Evolutionary conservation across 2,888 invertebrate genomes (phyloP), one percentile per base, ranked within the genome.

Genomic region (Griposia aprilina): DNA sequence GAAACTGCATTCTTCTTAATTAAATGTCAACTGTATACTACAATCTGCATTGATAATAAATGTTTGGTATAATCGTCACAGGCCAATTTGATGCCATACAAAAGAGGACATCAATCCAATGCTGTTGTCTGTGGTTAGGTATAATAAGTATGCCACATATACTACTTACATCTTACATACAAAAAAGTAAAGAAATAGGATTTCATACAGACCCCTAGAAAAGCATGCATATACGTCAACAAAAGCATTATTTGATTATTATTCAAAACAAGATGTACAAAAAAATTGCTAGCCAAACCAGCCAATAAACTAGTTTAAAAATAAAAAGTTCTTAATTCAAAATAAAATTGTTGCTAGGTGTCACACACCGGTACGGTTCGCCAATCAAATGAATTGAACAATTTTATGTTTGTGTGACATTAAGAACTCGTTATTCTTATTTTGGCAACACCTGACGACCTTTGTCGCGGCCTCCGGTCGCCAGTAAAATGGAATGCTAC

Each of bases 361-460:
- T 89, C 78, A 93, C 92, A 75, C 73, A 65, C 67, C 50, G 77
- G 74, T 78, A 89, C 90, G 77, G 50, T 48, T 72, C 76, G 17
- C 55, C 6, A 65, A 26, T 63, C 60, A 76, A 82, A 74, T 86
- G 41, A 70, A 80, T 87, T 73, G 75, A 71, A 80, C 36, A 68
- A 23, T 86, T 79, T 78, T 77, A 68, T 85, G 82, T 83, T 84
- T 82, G 87, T 89, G 88, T 95, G 96, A 95, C 96, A 96, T 96
- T 94, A 88, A 89, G 91, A 96, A 96, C 96, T 91, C 78, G 96
- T 95, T 91, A 80, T 85, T 90, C 90, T 92, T 90, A 92, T 91
- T 94, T 93, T 90, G 92, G 93, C 92, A 90, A 89, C 92, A 94
- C 95, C 91, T 86, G 94, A 83, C 93, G 96, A 93, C 96, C 96